phyloP scores from a whole-genome alignment of 2,888 invertebrate species.

The Drosophila birchii region DNA sequence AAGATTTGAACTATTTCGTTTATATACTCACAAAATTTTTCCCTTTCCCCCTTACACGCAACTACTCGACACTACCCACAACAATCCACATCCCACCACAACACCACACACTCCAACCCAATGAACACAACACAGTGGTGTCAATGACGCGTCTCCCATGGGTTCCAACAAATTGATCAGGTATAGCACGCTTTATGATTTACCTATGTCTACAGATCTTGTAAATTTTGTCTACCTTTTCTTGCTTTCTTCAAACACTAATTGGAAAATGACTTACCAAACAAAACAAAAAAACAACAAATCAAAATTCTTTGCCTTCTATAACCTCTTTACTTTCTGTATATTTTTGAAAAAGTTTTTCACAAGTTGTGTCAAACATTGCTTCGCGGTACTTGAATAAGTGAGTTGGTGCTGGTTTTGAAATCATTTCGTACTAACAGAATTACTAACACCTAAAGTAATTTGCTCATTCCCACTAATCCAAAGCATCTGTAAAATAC shows the following conservation, averaged over 20 bases:
- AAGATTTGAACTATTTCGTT: constrained; percentile 11
- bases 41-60: constrained; percentile 66
- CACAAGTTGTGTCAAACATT: constrained; percentile 84
- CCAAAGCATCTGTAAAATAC: constrained; percentile 46
- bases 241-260: constrained; percentile 64
- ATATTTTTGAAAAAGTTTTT: constrained; percentile 79
- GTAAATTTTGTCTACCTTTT: constrained; percentile 49
- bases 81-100: constrained; percentile 52
- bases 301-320: constrained; percentile 42
- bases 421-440: constrained; percentile 51
- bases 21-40: constrained; percentile 66
- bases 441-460: constrained; percentile 55
- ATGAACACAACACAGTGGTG: constrained; percentile 82
- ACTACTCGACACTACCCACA: constrained; percentile 58
- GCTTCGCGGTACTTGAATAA: constrained; percentile 84
- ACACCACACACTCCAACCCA: constrained; percentile 50
- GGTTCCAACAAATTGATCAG: constrained; percentile 86
- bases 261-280: constrained; percentile 59
- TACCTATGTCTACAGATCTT: constrained; percentile 41
- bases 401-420: constrained; percentile 82
- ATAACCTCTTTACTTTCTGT: constrained; percentile 53
- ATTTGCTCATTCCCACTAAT: constrained; percentile 44
- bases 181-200: constrained; percentile 83
- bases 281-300: constrained; percentile 25
- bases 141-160: constrained; percentile 85